A percentile compares a stretch with the other conserved stretches of the same genome.
These are phyloP conservation scores for Ibidorhyncha struthersii DNA, from an alignment of 2,113 vertebrate species.

Conservation along the genomic window DNA sequence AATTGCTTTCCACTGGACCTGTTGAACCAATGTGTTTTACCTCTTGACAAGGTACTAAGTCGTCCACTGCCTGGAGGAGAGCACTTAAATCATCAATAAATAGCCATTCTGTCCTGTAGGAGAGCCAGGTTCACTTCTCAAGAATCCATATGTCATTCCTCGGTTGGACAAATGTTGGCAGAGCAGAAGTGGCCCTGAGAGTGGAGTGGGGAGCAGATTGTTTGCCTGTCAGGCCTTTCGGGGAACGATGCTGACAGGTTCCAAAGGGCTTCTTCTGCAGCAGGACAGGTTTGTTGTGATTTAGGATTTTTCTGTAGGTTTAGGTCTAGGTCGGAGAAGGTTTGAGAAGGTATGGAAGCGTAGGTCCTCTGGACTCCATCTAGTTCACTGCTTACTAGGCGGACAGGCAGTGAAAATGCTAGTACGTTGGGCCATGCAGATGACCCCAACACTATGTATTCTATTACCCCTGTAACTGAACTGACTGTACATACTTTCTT, in stretches of 20 bases:
- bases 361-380: neutral
- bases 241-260: neutral
- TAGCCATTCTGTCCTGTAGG: neutral
- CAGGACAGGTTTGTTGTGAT: neutral
- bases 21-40: slow-evolving; percentile 50
- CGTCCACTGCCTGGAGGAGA: slow-evolving; percentile 39
- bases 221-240: slow-evolving; percentile 11
- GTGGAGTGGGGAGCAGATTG: neutral
- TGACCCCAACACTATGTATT: neutral
- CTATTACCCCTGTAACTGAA: neutral
- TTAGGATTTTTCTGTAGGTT: neutral
- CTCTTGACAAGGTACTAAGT: slow-evolving; percentile 50
- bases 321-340: neutral
- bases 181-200: neutral
- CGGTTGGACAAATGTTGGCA: neutral
- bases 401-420: neutral
- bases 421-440: neutral
- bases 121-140: neutral
- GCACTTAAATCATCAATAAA: slow-evolving; percentile 54
- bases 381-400: neutral
- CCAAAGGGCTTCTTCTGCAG: neutral
- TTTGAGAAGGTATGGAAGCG: neutral
- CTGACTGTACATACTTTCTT: neutral
- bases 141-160: neutral
- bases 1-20: slow-evolving; percentile 18